Percentiles rank a stretch among this genome's conserved stretches.
Evolutionary conservation across 2,797 vertebrate species (phyloP).

Genomic region (Trachurus trachurus): DNA sequence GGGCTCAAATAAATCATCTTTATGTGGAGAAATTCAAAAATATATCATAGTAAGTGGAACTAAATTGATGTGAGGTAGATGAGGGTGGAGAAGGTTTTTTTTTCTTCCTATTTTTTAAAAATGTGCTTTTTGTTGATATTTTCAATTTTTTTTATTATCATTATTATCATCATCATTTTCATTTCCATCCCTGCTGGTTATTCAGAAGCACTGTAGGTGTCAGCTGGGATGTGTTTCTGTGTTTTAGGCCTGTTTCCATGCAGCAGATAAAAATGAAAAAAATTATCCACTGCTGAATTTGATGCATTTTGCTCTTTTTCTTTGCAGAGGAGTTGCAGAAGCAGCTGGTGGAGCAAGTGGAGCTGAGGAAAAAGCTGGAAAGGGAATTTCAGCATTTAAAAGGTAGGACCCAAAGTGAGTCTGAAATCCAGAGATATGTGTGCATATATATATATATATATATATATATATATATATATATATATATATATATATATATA

Average conservation of each 20-base stretch:
- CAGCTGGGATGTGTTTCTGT: neutral
- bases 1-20: constrained; percentile 46
- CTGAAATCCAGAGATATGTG: neutral
- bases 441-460: too few relatives aligned
- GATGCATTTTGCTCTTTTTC: neutral
- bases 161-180: too few relatives aligned
- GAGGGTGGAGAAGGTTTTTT: neutral
- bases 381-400: constrained; percentile 98
- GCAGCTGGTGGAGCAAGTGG: constrained; percentile 96
- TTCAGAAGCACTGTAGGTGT: constrained; percentile 17
- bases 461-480: too few relatives aligned
- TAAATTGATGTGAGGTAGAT: constrained; percentile 17
- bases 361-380: constrained; percentile 97
- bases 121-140: constrained; percentile 7
- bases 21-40: constrained; percentile 35
- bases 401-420: constrained; percentile 84
- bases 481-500: too few relatives aligned
- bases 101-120: neutral
- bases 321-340: constrained; percentile 95
- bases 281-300: neutral
- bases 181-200: constrained; percentile 7
- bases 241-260: constrained; percentile 4
- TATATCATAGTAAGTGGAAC: constrained; percentile 41
- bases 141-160: neutral
- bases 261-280: neutral